Percentiles rank a stretch among this genome's conserved stretches.
Evolutionary conservation across 2,888 invertebrate species (phyloP).

Genomic region (Lycocerus yunnanus): DNA sequence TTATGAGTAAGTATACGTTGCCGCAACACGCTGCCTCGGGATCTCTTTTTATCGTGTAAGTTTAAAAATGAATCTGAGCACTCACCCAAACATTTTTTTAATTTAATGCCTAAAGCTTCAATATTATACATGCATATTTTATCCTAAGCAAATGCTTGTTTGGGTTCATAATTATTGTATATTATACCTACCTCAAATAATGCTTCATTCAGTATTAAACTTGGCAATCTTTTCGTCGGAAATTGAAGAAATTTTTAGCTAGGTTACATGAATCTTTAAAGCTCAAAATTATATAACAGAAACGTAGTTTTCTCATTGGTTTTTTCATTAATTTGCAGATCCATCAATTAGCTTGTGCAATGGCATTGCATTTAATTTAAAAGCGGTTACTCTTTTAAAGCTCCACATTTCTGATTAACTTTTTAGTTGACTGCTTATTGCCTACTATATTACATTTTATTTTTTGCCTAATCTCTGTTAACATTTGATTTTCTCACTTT

Average conservation of each 20-base stretch:
- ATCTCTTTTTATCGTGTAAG: conserved; percentile 27
- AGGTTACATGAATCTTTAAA: neutral
- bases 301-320: neutral
- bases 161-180: neutral
- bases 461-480: conserved; percentile 17
- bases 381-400: neutral
- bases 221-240: neutral
- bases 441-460: conserved; percentile 8
- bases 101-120: conserved; percentile 26
- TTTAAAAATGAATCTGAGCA: conserved; percentile 33
- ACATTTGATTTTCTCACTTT: conserved; percentile 24
- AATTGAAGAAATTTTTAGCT: neutral
- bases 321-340: neutral
- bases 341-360: neutral
- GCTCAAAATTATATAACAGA: neutral
- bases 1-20: conserved; percentile 29
- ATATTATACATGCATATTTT: conserved; percentile 23
- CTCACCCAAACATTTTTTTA: conserved; percentile 35
- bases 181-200: neutral
- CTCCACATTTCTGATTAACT: neutral
- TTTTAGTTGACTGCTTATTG: neutral
- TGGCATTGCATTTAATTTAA: neutral
- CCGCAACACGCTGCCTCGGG: conserved; percentile 31
- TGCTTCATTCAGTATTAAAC: neutral
- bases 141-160: neutral